Percentiles rank a stretch among this genome's conserved stretches.
Conservation (phyloP, 2,797 vertebrate genomes). For the Champsocephalus gunnari region DNA sequence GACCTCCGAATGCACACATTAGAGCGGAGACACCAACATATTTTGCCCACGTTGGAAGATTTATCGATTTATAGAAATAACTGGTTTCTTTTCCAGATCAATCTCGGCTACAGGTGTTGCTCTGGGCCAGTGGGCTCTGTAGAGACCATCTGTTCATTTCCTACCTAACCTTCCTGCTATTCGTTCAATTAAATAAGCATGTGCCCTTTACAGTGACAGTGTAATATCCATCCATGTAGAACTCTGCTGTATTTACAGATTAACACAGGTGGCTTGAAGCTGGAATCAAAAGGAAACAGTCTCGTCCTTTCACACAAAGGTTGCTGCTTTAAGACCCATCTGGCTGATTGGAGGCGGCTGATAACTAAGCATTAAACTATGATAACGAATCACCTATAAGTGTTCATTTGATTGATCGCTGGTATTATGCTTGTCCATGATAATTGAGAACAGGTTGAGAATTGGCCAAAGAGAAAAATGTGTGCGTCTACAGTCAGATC, state of each 20-base stretch:
- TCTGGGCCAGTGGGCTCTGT: conserved; percentile 45
- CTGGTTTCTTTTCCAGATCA: conserved; percentile 37
- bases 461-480: conserved; percentile 46
- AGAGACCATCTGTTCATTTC: conserved; percentile 63
- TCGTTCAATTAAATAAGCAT: conserved; percentile 50
- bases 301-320: conserved; percentile 36
- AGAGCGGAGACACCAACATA: conserved; percentile 32
- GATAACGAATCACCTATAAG: conserved; percentile 38
- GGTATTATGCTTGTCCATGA: conserved; percentile 28
- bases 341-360: conserved; percentile 39
- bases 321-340: conserved; percentile 48
- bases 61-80: conserved; percentile 21
- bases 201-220: conserved; percentile 61
- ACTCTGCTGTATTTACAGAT: conserved; percentile 55
- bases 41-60: conserved; percentile 15
- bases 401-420: conserved; percentile 31
- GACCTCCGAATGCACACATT: conserved; percentile 34
- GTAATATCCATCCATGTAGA: conserved; percentile 54
- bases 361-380: conserved; percentile 48
- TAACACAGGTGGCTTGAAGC: conserved; percentile 64
- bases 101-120: conserved; percentile 57
- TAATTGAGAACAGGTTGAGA: conserved; percentile 54
- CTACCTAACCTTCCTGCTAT: conserved; percentile 55
- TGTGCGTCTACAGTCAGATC: conserved; percentile 19
- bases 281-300: conserved; percentile 43